phyloP scores from a whole-genome alignment of 2,888 invertebrate species.

The Sminthurinus aureus region DNA sequence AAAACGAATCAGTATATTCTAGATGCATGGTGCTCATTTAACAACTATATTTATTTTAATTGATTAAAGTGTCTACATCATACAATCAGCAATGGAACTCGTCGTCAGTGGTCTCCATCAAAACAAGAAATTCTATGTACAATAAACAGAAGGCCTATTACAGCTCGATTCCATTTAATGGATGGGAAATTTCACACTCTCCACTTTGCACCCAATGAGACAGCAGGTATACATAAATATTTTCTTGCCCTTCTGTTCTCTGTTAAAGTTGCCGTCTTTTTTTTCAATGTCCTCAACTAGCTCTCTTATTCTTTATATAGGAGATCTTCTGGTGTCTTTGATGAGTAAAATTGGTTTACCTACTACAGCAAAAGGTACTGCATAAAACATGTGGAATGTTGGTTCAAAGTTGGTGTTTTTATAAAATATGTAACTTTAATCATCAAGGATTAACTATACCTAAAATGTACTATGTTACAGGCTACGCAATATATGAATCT shows the following conservation, averaged over 20 bases:
- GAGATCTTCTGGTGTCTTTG: constrained; percentile 86
- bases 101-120: constrained; percentile 89
- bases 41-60: not conserved
- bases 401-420: constrained; percentile 65
- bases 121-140: constrained; percentile 92
- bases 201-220: constrained; percentile 93
- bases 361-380: constrained; percentile 75
- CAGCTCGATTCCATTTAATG: constrained; percentile 89
- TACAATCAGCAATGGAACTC: constrained; percentile 70
- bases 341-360: constrained; percentile 88
- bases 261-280: no score
- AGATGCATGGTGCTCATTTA: no score
- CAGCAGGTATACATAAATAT: constrained; percentile 69
- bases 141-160: constrained; percentile 87
- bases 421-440: not conserved
- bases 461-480: constrained; percentile 63
- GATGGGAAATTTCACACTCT: constrained; percentile 95
- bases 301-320: no score
- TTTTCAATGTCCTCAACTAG: no score
- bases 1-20: not conserved
- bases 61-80: constrained; percentile 73
- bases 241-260: no score
- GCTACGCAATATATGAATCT: constrained; percentile 92
- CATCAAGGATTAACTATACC: not conserved
- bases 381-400: constrained; percentile 66